Evolutionary conservation across 2,797 vertebrate genomes (phyloP).

Genomic region (Melanotaenia parkinsoni): DNA sequence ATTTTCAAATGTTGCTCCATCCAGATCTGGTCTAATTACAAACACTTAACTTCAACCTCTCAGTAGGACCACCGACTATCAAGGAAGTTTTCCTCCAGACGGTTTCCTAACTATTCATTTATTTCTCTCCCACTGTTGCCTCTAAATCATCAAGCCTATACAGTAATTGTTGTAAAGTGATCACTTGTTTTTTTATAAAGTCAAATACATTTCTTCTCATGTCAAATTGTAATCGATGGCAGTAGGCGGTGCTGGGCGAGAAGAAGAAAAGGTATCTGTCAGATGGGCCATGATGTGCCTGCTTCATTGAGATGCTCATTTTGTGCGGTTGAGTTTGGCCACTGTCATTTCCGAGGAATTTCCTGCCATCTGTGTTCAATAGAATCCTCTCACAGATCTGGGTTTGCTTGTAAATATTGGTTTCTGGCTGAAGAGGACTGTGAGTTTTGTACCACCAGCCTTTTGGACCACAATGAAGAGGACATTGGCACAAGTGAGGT

Average conservation of each 20-base stretch:
- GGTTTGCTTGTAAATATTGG: slow-evolving; percentile 95
- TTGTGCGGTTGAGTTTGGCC: slow-evolving; percentile 94
- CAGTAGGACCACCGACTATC: slow-evolving; percentile 70
- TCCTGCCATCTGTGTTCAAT: slow-evolving; percentile 98
- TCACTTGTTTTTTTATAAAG: slow-evolving; percentile 92
- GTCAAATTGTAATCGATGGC: slow-evolving; percentile 87
- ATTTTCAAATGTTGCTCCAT: slow-evolving; percentile 81
- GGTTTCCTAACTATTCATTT: slow-evolving; percentile 73
- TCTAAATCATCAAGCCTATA: slow-evolving; percentile 73
- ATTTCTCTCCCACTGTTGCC: slow-evolving; percentile 75
- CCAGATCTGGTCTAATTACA: slow-evolving; percentile 80
- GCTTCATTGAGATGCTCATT: slow-evolving; percentile 88
- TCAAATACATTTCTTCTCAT: slow-evolving; percentile 86
- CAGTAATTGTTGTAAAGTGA: slow-evolving; percentile 89
- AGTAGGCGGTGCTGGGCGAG: slow-evolving; percentile 73
- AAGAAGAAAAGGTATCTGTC: slow-evolving; percentile 86
- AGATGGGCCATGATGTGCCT: slow-evolving; percentile 83
- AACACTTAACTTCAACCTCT: slow-evolving; percentile 74
- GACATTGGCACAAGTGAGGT: slow-evolving; percentile 55
- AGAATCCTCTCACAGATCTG: slow-evolving; percentile 94
- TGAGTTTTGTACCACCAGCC: slow-evolving; percentile 79
- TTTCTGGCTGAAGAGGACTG: slow-evolving; percentile 84
- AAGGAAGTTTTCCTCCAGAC: slow-evolving; percentile 61
- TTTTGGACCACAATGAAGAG: slow-evolving; percentile 80
- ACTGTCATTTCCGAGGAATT: slow-evolving; percentile 98